Conservation (phyloP, 2,797 vertebrate genomes). For the Lagodon rhomboides region DNA sequence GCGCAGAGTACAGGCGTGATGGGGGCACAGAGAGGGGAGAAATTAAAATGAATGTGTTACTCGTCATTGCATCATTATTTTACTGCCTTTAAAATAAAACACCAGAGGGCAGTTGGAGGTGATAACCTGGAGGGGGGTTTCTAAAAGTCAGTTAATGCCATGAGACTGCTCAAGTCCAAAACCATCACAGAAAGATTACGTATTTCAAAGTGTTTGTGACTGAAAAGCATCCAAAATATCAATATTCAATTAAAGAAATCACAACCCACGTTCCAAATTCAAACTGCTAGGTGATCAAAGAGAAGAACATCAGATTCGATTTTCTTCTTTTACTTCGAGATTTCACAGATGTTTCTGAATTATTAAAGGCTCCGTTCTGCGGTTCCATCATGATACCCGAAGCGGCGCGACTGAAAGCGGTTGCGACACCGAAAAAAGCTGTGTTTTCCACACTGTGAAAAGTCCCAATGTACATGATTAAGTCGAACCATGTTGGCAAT, state of each 20-base stretch:
- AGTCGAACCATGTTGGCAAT: neutral
- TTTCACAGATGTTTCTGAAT: neutral
- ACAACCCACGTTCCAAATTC: neutral
- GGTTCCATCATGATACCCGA: neutral
- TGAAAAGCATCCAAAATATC: neutral
- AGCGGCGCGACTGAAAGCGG: neutral
- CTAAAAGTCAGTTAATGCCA: neutral
- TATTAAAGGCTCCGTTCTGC: neutral
- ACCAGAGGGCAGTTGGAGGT: slow-evolving; percentile 27
- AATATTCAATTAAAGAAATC: neutral
- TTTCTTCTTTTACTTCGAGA: neutral
- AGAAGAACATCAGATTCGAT: neutral
- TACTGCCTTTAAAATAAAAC: slow-evolving; percentile 18
- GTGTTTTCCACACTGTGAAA: neutral
- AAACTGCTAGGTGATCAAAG: neutral
- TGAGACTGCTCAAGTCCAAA: neutral
- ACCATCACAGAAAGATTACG: neutral
- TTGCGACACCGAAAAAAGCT: neutral
- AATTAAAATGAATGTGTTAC: slow-evolving; percentile 36
- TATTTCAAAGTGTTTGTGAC: neutral
- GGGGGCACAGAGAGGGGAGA: neutral
- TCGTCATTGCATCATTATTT: slow-evolving; percentile 51
- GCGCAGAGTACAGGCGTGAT: neutral
- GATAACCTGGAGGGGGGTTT: neutral
- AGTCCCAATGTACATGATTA: neutral